Evolutionary conservation across 2,888 invertebrate species (phyloP), one percentile per base, ranked within the genome.

Genomic region (Allacma fusca): DNA sequence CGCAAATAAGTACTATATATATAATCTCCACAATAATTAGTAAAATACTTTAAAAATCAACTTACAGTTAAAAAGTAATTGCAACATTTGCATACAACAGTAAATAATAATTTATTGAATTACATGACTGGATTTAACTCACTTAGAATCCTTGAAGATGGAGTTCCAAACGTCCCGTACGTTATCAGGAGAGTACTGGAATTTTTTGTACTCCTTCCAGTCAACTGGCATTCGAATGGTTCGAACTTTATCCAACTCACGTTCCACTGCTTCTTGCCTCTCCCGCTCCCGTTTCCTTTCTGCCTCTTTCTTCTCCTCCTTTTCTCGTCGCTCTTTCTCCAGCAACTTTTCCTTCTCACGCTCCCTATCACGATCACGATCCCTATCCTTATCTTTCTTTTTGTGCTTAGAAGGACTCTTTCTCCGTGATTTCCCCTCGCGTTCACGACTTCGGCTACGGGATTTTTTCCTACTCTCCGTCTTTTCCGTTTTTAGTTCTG

Each of bases 191-290:
- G 76, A 76, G 74, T 78, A 83, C 43, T 83, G 79, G 26, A 72
- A 81, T 43, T 81, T 78, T 62, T 75, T 77, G 74, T 81, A 84
- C 34, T 84, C 84, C 34, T 78, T 50, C 84, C 84, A 84, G 71
- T 83, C 81, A 12, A 29, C 29, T 0, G 84, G 84, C 82, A 84
- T 81, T 29, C 80, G 75, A 19, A 80, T 70, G 29, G 75, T 79
- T 34, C 83, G 74, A 13, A 82, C 76, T 78, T 81, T 83, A 68
- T 84, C 82, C 34, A 81, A 64, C 62, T 83, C 82, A 28, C 76
- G 76, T 67, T 81, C 79, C 7, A 68, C 19, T 34, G 77, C 80
- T 68, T 79, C 80, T 43, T 64, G 67, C 29, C 80, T 78, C 12
- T 77, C 80, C 26, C 78, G 75, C 67, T 80, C 80, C 26, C 74